These are phyloP conservation scores for Pocillopora meandrina DNA, from an alignment of 92 coral and sea anemone species.

Conservation along the genomic window DNA sequence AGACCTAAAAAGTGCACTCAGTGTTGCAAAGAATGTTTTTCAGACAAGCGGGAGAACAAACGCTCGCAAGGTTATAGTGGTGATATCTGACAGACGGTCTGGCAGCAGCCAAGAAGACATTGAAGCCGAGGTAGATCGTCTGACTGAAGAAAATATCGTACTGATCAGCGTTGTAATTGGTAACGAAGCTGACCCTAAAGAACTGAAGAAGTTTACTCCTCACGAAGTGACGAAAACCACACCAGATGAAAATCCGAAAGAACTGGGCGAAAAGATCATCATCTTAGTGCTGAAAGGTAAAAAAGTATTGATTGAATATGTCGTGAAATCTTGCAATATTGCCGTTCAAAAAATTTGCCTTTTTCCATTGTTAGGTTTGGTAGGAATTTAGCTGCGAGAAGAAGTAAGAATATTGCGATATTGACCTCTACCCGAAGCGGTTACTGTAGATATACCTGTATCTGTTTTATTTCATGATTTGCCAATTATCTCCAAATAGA, in stretches of 20 bases:
- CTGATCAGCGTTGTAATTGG: slow-evolving; percentile 70
- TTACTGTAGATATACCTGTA: not conserved
- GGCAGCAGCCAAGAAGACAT: slow-evolving; percentile 54
- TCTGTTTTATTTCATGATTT: not conserved
- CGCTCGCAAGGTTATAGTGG: slow-evolving; percentile 76
- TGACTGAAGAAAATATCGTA: slow-evolving; percentile 48
- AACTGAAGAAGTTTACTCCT: slow-evolving; percentile 53
- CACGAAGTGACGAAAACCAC: slow-evolving; percentile 57
- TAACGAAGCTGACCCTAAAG: slow-evolving; percentile 51
- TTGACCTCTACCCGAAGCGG: too few relatives aligned
- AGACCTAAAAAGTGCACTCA: slow-evolving; percentile 61
- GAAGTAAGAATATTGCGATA: too few relatives aligned
- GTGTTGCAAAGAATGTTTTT: slow-evolving; percentile 62
- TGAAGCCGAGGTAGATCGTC: slow-evolving; percentile 52
- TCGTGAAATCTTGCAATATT: too few relatives aligned
- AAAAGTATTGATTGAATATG: too few relatives aligned
- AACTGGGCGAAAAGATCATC: slow-evolving; percentile 62
- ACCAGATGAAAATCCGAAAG: slow-evolving; percentile 69
- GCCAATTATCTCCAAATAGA: not conserved
- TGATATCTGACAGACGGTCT: slow-evolving; percentile 79
- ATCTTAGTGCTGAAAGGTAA: slow-evolving; percentile 55
- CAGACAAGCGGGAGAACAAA: slow-evolving; percentile 69
- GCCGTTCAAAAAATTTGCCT: too few relatives aligned
- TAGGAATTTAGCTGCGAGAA: too few relatives aligned
- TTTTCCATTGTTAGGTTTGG: too few relatives aligned